Conservation (phyloP, 2,797 vertebrate species). For the Enteromius fasciolatus region DNA sequence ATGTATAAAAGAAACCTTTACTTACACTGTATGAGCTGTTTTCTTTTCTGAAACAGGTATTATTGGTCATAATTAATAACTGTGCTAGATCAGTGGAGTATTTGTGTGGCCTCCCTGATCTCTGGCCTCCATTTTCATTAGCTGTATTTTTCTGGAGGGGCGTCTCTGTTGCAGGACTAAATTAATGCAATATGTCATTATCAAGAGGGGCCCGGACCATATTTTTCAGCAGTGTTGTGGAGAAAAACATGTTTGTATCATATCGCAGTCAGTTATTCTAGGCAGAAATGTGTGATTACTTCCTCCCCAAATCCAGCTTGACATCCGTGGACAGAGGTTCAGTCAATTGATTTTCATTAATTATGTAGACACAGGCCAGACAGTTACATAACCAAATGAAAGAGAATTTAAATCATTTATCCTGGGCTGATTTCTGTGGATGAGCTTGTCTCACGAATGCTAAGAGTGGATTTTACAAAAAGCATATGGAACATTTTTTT, state of each 20-base stretch:
- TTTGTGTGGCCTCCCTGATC: conserved; percentile 56
- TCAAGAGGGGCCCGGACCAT: conserved; percentile 39
- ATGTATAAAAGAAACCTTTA: neutral
- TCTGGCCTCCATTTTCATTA: conserved; percentile 59
- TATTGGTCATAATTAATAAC: conserved; percentile 55
- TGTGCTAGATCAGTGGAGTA: conserved; percentile 51
- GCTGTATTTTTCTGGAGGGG: conserved; percentile 54
- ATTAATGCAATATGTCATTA: conserved; percentile 61
- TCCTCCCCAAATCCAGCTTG: conserved; percentile 39
- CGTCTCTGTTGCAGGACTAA: conserved; percentile 44
- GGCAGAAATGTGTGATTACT: conserved; percentile 43
- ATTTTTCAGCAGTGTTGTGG: conserved; percentile 36
- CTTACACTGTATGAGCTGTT: neutral
- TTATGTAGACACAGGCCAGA: conserved; percentile 44
- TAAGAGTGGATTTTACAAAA: neutral
- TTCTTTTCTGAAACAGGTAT: conserved; percentile 40
- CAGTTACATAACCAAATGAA: conserved; percentile 39
- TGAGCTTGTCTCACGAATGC: neutral
- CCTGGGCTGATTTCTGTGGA: conserved; percentile 5
- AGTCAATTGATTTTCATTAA: conserved; percentile 42
- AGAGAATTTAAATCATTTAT: conserved; percentile 9
- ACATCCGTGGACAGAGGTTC: conserved; percentile 37
- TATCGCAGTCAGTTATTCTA: conserved; percentile 29
- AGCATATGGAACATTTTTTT: neutral
- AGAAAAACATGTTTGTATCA: conserved; percentile 52